Percentiles rank a stretch among this genome's conserved stretches.
These are phyloP conservation scores for Uropsilus gracilis DNA, from an alignment of 2,113 vertebrate genomes.

Conservation along the genomic window DNA sequence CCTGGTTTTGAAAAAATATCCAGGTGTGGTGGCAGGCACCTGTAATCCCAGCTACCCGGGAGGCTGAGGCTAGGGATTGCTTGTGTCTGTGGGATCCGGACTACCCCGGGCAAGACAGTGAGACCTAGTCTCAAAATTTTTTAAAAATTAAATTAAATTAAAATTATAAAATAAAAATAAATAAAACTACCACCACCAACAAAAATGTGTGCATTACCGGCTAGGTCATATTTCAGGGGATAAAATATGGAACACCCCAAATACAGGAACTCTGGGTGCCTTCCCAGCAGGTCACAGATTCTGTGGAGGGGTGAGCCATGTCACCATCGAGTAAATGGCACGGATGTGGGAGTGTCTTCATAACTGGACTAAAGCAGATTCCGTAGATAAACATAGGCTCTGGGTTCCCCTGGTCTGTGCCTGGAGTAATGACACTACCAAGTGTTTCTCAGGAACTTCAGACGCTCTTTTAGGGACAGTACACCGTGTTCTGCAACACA, in stretches of 20 bases:
- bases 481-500: background rate
- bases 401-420: background rate
- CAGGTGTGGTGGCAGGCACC: too few species aligned
- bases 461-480: background rate
- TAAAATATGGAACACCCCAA: background rate
- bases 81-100: too few species aligned
- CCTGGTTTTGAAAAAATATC: too few species aligned
- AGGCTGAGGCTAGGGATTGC: too few species aligned
- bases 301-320: background rate
- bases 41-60: too few species aligned
- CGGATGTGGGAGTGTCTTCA: background rate
- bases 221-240: conserved; percentile 25
- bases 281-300: background rate
- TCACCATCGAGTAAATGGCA: background rate
- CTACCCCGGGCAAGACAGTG: too few species aligned
- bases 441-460: conserved; percentile 20
- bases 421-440: background rate
- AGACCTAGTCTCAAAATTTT: too few species aligned
- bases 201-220: background rate
- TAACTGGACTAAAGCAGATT: background rate
- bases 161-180: too few species aligned
- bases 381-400: background rate
- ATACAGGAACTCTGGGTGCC: background rate
- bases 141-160: too few species aligned
- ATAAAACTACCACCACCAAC: too few species aligned